Percentiles rank a stretch among this genome's conserved stretches.
These are phyloP conservation scores for Erynnis tages DNA, from an alignment of 2,888 invertebrate genomes.

Conservation along the genomic window DNA sequence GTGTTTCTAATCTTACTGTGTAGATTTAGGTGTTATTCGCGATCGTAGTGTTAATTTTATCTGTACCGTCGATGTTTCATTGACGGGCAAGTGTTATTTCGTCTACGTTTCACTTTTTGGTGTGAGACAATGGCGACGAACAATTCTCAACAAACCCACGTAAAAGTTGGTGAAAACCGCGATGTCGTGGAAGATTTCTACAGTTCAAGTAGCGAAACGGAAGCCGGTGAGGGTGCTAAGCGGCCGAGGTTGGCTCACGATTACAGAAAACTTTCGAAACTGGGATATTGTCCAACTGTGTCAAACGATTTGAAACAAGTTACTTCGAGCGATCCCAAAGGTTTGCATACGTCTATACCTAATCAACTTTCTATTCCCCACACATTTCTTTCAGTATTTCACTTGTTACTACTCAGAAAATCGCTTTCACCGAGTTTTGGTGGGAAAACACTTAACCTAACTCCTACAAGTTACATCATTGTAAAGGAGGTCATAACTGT, in stretches of 20 bases:
- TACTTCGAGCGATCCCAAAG: slow-evolving; percentile 63
- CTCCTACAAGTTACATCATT: slow-evolving; percentile 67
- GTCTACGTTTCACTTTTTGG: slow-evolving; percentile 55
- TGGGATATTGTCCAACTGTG: slow-evolving; percentile 74
- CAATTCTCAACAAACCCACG: slow-evolving; percentile 65
- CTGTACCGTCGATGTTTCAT: slow-evolving; percentile 56
- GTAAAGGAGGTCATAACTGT: slow-evolving; percentile 72
- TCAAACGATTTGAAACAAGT: slow-evolving; percentile 62
- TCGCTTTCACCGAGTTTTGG: slow-evolving; percentile 54
- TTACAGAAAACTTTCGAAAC: slow-evolving; percentile 70
- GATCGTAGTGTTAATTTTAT: slow-evolving; percentile 47
- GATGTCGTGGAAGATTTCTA: slow-evolving; percentile 55
- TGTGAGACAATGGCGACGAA: slow-evolving; percentile 77
- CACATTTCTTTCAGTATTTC: not conserved
- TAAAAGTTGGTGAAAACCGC: slow-evolving; percentile 72
- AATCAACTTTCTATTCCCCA: slow-evolving; percentile 11
- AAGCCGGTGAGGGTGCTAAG: slow-evolving; percentile 67
- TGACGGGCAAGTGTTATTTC: slow-evolving; percentile 56
- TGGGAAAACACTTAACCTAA: slow-evolving; percentile 77
- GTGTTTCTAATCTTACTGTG: slow-evolving; percentile 62
- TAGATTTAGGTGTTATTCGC: slow-evolving; percentile 45
- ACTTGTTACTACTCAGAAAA: slow-evolving; percentile 23
- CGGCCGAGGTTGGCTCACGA: slow-evolving; percentile 72
- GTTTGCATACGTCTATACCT: slow-evolving; percentile 45
- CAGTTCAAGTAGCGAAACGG: slow-evolving; percentile 55